These are phyloP conservation scores for Aquatica leii DNA, from an alignment of 2,888 invertebrate genomes.

Conservation along the genomic window DNA sequence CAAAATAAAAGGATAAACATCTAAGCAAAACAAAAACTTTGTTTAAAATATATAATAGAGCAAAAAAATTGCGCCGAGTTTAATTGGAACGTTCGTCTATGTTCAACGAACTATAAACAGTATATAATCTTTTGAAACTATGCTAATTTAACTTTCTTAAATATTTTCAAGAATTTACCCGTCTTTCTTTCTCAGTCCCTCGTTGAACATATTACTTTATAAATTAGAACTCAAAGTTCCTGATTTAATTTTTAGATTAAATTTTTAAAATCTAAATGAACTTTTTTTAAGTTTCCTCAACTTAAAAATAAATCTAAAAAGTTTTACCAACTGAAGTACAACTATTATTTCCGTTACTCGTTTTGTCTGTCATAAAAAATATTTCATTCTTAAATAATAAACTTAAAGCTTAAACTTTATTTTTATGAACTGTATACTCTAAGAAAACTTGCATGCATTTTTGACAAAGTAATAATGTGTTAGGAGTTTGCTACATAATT, in stretches of 20 bases:
- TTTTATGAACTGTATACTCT: too few relatives aligned
- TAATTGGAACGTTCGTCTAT: not conserved
- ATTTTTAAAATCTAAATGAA: conserved; percentile 3
- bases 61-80: too few relatives aligned
- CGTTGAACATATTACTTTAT: not conserved
- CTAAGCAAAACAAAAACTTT: too few relatives aligned
- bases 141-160: conserved; percentile 7
- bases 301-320: not conserved
- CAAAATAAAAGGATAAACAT: too few relatives aligned
- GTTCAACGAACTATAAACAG: not conserved
- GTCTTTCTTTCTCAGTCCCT: not conserved
- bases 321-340: not conserved
- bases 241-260: conserved; percentile 2
- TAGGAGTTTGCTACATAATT: too few relatives aligned
- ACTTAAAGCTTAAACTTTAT: too few relatives aligned
- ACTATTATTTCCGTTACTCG: not conserved
- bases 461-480: too few relatives aligned
- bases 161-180: not conserved
- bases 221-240: not conserved
- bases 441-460: too few relatives aligned
- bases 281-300: not conserved
- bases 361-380: too few relatives aligned
- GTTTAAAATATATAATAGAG: too few relatives aligned
- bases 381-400: too few relatives aligned
- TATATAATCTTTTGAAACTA: not conserved